Percentiles rank a stretch among this genome's conserved stretches.
phyloP scores from a whole-genome alignment of 2,797 vertebrate genomes.

The Sternarchorhynchus goeldii region DNA sequence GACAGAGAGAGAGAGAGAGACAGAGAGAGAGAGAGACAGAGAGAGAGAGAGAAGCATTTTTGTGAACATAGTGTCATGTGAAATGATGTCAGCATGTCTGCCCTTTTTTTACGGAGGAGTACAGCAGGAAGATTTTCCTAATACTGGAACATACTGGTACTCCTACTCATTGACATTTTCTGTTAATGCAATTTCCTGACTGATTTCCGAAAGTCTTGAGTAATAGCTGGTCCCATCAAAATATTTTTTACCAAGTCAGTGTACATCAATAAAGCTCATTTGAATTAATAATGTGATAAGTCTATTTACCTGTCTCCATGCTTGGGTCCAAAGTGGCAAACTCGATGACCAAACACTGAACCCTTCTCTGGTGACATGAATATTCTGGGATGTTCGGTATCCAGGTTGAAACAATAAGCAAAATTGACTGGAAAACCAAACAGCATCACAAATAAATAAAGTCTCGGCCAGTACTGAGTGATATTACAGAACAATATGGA shows the following conservation, averaged over 20 bases:
- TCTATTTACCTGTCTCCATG: constrained; percentile 34
- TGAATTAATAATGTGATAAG: neutral
- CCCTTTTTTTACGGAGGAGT: too few relatives aligned
- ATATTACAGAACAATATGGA: too few relatives aligned
- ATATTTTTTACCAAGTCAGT: too few relatives aligned
- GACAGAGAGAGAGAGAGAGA: neutral
- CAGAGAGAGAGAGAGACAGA: neutral
- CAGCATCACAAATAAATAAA: too few relatives aligned
- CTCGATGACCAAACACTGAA: constrained; percentile 33
- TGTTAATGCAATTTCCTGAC: too few relatives aligned
- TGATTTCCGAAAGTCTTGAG: too few relatives aligned
- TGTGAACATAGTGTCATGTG: neutral
- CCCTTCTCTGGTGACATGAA: neutral
- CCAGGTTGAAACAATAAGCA: constrained; percentile 33
- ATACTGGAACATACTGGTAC: too few relatives aligned
- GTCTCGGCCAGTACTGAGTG: too few relatives aligned
- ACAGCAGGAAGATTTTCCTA: too few relatives aligned
- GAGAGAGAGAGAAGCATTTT: neutral
- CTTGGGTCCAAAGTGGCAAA: constrained; percentile 38
- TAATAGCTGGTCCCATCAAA: too few relatives aligned
- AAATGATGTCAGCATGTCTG: too few relatives aligned
- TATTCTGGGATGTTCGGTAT: constrained; percentile 30
- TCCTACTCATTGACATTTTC: too few relatives aligned
- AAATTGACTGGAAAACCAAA: neutral
- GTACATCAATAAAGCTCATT: neutral